Evolutionary conservation across 2,888 invertebrate genomes (phyloP), one percentile per base, ranked within the genome.

Genomic region (Ephialtes manifestator): DNA sequence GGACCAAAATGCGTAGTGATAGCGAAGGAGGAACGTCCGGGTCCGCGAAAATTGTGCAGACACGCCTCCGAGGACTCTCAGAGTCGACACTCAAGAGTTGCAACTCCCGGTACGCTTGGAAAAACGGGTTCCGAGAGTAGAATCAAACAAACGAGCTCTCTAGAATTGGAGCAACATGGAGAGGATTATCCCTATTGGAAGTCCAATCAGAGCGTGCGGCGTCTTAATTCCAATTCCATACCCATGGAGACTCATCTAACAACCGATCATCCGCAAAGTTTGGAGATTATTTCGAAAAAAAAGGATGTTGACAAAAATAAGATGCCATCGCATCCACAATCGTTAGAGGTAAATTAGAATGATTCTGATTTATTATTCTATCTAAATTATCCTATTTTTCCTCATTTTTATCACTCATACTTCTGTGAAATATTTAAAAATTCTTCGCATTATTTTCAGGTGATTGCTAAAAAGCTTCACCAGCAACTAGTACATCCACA

Each of bases 61-160:
- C 93, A 93, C 86, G 91, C 92, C 13, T 93, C 93, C 0, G 93
- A 94, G 70, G 93, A 94, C 79, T 92, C 93, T 13, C 89, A 91
- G 79, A 92, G 90, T 86, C 91, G 91, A 48, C 92, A 93, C 76
- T 89, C 92, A 0, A 93, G 93, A 74, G 91, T 92, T 53, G 89
- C 90, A 43, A 95, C 90, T 94, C 89, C 94, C 87, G 90, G 94
- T 87, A 92, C 94, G 93, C 89, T 94, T 86, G 91, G 94, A 86
- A 92, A 94, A 94, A 90, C 95, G 83, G 90, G 95, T 88, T 94
- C 95, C 83, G 90, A 95, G 90, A 91, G 95, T 90, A 94, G 93
- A 82, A 94, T 95, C 81, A 95, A 95, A 88, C 95, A 95, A 84
- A 95, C 95, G 8, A 95, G 96, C 53, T 96, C 96, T 1, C 92